Evolutionary conservation across 1,140 invertebrate species (phyloP), one percentile per base, ranked within the genome.

Genomic region (Pachypeltis micranthus): DNA sequence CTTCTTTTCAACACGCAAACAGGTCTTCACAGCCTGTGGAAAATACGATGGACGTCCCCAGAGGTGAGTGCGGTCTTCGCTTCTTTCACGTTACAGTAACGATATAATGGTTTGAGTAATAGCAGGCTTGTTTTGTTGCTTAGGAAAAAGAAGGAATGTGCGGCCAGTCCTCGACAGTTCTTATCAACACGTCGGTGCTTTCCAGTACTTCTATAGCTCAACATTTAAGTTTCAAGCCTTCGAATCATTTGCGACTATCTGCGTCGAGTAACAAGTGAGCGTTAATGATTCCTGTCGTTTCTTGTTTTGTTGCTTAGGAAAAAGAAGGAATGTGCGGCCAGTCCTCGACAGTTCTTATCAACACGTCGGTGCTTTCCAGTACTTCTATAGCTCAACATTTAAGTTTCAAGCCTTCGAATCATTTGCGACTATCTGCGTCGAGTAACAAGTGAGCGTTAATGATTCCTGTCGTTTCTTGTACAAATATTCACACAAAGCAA

Each of bases 11-110:
- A 92, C 73, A 81, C 77, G 51, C 85, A 84, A 71, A 78, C 84
- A 44, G 84, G 84, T 19, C 79, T 85, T 23, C 91, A 95, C 75
- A 89, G 86, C 21, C 80, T 93, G 14, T 93, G 90, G 79, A 84
- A 82, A 67, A 80, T 95, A 31, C 76, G 91, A 25, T 86, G 84
- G 74, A 83, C 90, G 1, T 81, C 80, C 3, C 70, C 75, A n/a
- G 68, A 70, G 64, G 70, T 70, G 65, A n/a, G n/a, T n/a, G n/a
- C n/a, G n/a, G n/a, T n/a, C n/a, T n/a, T n/a, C n/a, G n/a, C n/a
- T n/a, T n/a, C n/a, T n/a, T n/a, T n/a, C n/a, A n/a, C n/a, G n/a
- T n/a, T n/a, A n/a, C n/a, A n/a, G n/a, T n/a, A n/a, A n/a, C n/a
- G n/a, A n/a, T n/a, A n/a, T n/a, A n/a, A n/a, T n/a, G n/a, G n/a